phyloP scores from a whole-genome alignment of 2,888 invertebrate species.

The Caradrina kadenii region DNA sequence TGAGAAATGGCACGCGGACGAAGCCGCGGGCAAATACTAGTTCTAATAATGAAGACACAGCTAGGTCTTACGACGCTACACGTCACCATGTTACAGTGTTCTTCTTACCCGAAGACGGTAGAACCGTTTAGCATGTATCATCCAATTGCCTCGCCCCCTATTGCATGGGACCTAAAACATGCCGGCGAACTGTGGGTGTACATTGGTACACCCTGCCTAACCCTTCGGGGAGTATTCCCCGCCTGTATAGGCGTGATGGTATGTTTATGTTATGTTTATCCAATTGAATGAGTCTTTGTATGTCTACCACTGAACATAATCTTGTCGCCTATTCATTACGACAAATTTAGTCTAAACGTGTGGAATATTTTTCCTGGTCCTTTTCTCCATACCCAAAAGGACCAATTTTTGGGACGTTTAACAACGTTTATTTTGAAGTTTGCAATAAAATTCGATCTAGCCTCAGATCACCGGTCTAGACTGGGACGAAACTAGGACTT shows the following conservation, averaged over 20 bases:
- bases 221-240: no score
- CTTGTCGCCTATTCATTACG: neutral
- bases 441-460: neutral
- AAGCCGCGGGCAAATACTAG: no score
- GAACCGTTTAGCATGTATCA: neutral
- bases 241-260: no score
- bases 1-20: no score
- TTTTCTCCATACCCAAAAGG: neutral
- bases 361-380: neutral
- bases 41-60: neutral
- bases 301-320: neutral
- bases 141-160: no score
- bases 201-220: no score
- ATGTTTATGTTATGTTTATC: no score
- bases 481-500: neutral
- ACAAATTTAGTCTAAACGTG: neutral
- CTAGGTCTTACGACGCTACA: no score
- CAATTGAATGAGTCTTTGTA: no score
- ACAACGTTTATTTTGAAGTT: neutral
- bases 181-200: no score
- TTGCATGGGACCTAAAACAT: no score
- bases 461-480: neutral
- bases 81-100: neutral
- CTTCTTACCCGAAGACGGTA: neutral
- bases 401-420: neutral